Percentiles rank a stretch among this genome's conserved stretches.
Evolutionary conservation across 2,113 vertebrate genomes (phyloP).

Genomic region (Guaruba guarouba): DNA sequence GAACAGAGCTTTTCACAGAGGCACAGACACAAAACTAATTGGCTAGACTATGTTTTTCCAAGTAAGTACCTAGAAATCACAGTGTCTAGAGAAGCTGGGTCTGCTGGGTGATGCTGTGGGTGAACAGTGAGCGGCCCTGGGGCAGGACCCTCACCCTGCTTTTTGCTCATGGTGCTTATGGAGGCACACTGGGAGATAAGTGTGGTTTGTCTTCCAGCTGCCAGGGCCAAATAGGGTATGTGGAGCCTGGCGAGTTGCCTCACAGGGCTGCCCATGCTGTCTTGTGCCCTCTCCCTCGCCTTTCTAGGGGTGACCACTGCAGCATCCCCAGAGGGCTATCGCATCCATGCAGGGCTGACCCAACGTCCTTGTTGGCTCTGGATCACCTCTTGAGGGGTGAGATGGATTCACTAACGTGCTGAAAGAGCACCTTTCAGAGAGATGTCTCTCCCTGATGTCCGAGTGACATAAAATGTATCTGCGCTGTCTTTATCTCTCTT

Average conservation of each 20-base stretch:
- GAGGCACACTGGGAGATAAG: rapidly evolving
- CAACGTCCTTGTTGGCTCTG: rapidly evolving
- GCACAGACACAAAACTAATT: not conserved
- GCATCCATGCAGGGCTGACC: rapidly evolving
- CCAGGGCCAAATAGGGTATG: not conserved
- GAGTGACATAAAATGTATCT: not conserved
- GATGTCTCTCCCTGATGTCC: rapidly evolving
- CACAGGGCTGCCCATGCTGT: rapidly evolving
- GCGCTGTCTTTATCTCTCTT: rapidly evolving
- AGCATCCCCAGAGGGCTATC: not conserved
- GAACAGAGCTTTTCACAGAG: not conserved
- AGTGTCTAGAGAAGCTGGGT: rapidly evolving
- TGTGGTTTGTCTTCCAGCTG: not conserved
- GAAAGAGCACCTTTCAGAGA: not conserved
- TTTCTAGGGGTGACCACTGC: not conserved
- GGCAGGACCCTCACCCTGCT: not conserved
- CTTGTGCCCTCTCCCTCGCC: not conserved
- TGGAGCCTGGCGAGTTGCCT: too few relatives aligned
- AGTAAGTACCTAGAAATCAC: not conserved
- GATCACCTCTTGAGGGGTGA: not conserved
- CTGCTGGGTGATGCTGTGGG: not conserved
- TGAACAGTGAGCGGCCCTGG: not conserved
- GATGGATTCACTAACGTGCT: not conserved
- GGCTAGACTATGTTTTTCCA: not conserved
- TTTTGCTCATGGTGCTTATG: not conserved